A percentile compares a stretch with the other conserved stretches of the same genome.
Conservation (phyloP, 2,797 vertebrate genomes). For the Acipenser oxyrinchus region DNA sequence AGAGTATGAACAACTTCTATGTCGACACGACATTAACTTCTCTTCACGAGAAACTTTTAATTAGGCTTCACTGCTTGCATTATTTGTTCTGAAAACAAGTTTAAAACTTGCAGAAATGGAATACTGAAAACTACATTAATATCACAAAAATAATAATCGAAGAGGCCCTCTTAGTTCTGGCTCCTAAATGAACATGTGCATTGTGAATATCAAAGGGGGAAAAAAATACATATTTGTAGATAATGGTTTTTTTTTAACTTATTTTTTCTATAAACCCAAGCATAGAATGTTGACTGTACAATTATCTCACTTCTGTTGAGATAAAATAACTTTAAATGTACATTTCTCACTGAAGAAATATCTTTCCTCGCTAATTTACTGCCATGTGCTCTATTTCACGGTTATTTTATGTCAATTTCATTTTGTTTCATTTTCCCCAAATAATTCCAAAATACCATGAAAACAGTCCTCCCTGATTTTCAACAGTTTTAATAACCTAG, state of each 20-base stretch:
- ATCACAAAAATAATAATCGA: too few relatives aligned
- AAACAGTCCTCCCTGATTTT: neutral
- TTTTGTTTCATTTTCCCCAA: neutral
- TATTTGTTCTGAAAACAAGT: neutral
- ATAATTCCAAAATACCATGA: neutral
- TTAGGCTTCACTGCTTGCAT: neutral
- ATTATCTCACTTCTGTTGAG: neutral
- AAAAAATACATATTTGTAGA: too few relatives aligned
- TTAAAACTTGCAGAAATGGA: neutral
- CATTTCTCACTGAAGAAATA: neutral
- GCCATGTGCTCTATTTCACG: neutral
- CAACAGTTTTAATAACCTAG: constrained; percentile 1
- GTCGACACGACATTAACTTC: neutral
- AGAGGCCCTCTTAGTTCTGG: too few relatives aligned
- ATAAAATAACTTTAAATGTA: constrained; percentile 1
- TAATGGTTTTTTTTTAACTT: too few relatives aligned
- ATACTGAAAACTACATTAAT: neutral
- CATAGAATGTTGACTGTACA: neutral
- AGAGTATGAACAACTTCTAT: neutral
- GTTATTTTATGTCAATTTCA: constrained; percentile 2
- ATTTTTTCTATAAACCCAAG: too few relatives aligned
- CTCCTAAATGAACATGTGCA: too few relatives aligned
- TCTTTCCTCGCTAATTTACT: neutral
- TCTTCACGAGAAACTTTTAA: neutral
- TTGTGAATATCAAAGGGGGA: too few relatives aligned